Percentiles rank a stretch among this genome's conserved stretches.
Evolutionary conservation across 2,888 invertebrate species (phyloP).

Genomic region (Schizotus pectinicornis): DNA sequence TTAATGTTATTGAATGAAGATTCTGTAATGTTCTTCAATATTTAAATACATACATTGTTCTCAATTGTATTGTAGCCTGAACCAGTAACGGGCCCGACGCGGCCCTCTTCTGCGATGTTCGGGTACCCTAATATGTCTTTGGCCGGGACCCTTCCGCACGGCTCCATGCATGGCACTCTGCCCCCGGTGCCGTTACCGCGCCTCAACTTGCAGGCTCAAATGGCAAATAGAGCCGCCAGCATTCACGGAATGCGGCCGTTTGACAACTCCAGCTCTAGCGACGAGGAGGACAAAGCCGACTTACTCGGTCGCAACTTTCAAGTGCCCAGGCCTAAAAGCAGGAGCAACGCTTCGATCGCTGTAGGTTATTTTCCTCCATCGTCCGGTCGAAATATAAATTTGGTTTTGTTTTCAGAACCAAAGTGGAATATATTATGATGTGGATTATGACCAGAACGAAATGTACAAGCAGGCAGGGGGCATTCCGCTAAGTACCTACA

Average conservation of each 20-base stretch:
- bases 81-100: slow-evolving; percentile 71
- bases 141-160: slow-evolving; percentile 58
- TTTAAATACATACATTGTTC: too few species aligned
- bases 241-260: slow-evolving; percentile 57
- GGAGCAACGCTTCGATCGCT: slow-evolving; percentile 71
- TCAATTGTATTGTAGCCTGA: slow-evolving; percentile 67
- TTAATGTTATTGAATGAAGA: too few species aligned
- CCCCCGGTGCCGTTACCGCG: slow-evolving; percentile 75
- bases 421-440: slow-evolving; percentile 89
- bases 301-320: slow-evolving; percentile 74
- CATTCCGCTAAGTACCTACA: slow-evolving; percentile 85
- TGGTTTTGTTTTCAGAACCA: slow-evolving; percentile 71
- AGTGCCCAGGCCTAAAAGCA: slow-evolving; percentile 83
- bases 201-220: slow-evolving; percentile 60
- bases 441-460: slow-evolving; percentile 77
- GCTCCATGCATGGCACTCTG: slow-evolving; percentile 61
- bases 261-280: slow-evolving; percentile 66
- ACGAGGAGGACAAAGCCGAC: slow-evolving; percentile 78
- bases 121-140: slow-evolving; percentile 72
- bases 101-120: slow-evolving; percentile 84
- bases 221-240: slow-evolving; percentile 51
- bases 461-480: slow-evolving; percentile 66
- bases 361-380: slow-evolving; percentile 54
- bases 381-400: not conserved
- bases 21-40: too few species aligned